phyloP scores from a whole-genome alignment of 1,140 invertebrate species.

The Ericerus pela region DNA sequence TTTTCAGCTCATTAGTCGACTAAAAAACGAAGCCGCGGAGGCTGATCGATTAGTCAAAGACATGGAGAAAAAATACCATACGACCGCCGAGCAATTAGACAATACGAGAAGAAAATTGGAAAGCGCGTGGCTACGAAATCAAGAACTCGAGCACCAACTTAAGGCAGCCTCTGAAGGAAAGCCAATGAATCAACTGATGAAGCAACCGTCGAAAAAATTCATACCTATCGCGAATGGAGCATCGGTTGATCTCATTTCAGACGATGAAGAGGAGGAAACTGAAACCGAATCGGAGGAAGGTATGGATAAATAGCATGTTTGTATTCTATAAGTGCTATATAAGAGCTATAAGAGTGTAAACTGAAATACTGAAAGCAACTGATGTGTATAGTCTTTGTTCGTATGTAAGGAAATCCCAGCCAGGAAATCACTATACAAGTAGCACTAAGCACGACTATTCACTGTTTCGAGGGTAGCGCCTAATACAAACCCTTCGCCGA shows the following conservation, averaged over 20 bases:
- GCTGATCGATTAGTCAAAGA: conserved; percentile 60
- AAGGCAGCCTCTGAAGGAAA: conserved; percentile 30
- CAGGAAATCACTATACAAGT: too few species aligned
- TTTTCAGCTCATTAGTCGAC: conserved; percentile 28
- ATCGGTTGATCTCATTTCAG: conserved; percentile 16
- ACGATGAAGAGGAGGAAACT: conserved; percentile 14
- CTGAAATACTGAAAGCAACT: too few species aligned
- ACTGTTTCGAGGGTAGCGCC: too few species aligned
- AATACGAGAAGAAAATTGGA: conserved; percentile 57
- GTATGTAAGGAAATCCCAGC: too few species aligned
- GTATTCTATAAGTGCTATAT: too few species aligned
- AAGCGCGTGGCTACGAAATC: conserved; percentile 56
- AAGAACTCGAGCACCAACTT: conserved; percentile 48
- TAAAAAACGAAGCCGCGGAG: conserved; percentile 58
- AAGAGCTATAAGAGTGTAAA: too few species aligned
- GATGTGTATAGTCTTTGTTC: too few species aligned
- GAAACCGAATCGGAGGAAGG: conserved; percentile 16
- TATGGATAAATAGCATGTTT: too few species aligned
- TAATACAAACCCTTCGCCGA: too few species aligned
- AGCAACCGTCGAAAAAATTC: conserved; percentile 25
- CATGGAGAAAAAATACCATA: conserved; percentile 59
- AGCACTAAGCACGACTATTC: too few species aligned
- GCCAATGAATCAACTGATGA: conserved; percentile 17
- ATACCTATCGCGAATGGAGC: conserved; percentile 16
- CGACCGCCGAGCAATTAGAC: conserved; percentile 56